Evolutionary conservation across 2,888 invertebrate genomes (phyloP).

Genomic region (Hypomecis atomaria): DNA sequence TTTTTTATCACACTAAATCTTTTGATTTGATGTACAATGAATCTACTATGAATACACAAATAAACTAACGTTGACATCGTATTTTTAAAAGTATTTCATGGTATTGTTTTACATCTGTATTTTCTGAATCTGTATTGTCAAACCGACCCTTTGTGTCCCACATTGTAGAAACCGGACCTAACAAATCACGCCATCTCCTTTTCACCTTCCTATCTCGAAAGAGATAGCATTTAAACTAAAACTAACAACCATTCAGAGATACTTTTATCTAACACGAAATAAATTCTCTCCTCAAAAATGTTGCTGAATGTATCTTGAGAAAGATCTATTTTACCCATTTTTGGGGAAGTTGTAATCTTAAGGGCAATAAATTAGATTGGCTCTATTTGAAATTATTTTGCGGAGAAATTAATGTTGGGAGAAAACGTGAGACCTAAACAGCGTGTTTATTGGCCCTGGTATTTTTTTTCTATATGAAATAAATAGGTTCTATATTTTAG

Average conservation of each 20-base stretch:
- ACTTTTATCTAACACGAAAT: not conserved
- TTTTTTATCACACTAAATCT: no score
- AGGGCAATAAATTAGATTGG: conserved; percentile 18
- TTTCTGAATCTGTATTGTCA: conserved; percentile 1
- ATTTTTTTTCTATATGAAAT: not conserved
- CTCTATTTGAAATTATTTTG: conserved; percentile 13
- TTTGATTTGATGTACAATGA: no score
- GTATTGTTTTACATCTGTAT: not conserved
- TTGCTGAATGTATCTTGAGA: conserved; percentile 5
- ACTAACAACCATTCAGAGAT: conserved; percentile 5
- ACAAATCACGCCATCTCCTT: conserved; percentile 3
- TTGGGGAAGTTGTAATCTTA: conserved; percentile 6
- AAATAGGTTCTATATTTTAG: no score
- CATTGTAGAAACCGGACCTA: conserved; percentile 13
- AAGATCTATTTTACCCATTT: conserved; percentile 15
- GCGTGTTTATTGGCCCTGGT: not conserved
- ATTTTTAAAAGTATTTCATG: not conserved
- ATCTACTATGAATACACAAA: no score
- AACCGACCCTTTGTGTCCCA: conserved; percentile 25
- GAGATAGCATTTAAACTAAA: conserved; percentile 1
- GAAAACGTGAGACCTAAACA: not conserved
- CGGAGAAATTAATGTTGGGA: conserved; percentile 2
- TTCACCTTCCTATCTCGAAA: not conserved
- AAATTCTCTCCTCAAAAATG: conserved; percentile 3
- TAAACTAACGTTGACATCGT: not conserved